Evolutionary conservation across 1,140 invertebrate species (phyloP), one percentile per base, ranked within the genome.

Genomic region (Pantala flavescens): DNA sequence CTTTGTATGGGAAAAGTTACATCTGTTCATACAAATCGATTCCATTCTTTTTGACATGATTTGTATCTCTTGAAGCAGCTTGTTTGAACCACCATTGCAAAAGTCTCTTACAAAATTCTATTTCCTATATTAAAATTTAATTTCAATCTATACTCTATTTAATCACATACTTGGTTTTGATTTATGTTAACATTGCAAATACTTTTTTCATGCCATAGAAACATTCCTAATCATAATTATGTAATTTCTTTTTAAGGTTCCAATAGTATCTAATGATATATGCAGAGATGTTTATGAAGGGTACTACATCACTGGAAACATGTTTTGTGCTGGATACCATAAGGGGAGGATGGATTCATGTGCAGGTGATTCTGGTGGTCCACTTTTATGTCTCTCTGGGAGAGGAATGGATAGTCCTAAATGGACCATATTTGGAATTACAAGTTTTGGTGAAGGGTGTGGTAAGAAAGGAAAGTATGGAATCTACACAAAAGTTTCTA

Each of bases 391-490:
- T 76, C 78, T 83, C 36, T 43, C 75, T 9, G 70, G 36, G 19
- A 16, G 49, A 19, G 49, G 49, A 63, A 14, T 12, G 5, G 76
- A 80, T 23, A 74, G 71, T 72, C 73, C 75, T 63, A 86, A 84
- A 1, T 93, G 92, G 91, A 89, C 88, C 23, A 88, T 96, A 23
- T 92, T 93, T 81, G 95, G 95, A 3, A 94, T 98, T 49, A 97
- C 95, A 0, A 96, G 94, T 80, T 98, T 97, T 78, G 96, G 96
- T 0, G 95, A 97, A 80, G 95, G 94, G 23, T 97, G 96, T 80
- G 96, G 94, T 7, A 90, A 93, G 79, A 89, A 88, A 72, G 92
- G 93, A 70, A 97, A 96, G 81, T 97, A 91, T 78, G 95, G 96
- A 5, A 96, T 98, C 75, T 98, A 98, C 79, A 93, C 93, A 1